Base-by-base conservation (phyloP, 1,140 invertebrate species). In the Drosophila bifasciata region DNA sequence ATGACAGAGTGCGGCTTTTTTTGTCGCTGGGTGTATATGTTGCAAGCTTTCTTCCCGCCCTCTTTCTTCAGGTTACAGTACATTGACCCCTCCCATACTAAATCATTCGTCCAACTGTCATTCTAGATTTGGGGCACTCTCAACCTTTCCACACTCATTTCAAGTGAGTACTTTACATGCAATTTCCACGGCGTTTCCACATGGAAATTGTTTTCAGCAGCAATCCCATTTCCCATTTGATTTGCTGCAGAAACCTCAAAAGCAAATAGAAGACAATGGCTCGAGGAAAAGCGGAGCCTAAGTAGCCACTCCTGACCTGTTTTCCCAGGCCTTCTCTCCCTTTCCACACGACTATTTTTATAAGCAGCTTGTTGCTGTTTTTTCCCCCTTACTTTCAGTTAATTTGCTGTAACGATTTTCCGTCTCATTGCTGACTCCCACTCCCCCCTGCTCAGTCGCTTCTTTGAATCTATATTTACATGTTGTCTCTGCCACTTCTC, bases 381-480 rank as follows among this genome's bases (percentile, higher is more conserved):
- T 56, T 46, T 66, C 74, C 28, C 28, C 61, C 60, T 52, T 60
- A 63, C 84, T 85, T 80, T 74, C 76, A 74, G 73, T 74, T 77
- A 86, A 85, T 86, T 85, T 85, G 77, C 45, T 85, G 76, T 80
- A 85, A 86, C 81, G 81, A 85, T 85, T 85, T 85, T 85, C 81
- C 77, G 81, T 73, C 75, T 80, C 73, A 80, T 74, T 72, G 45
- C 57, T 41, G 52, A 45, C 66, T 66, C 52, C 53, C 63, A 70
- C 49, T 67, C 60, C 32, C 49, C 52, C 11, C 67, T 43, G n/a
- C 67, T 49, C 57, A 71, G 56, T 71, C 69, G 48, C 44, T 36
- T 36, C 50, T 32, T 16, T 11, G 49, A 39, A 55, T 62, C 69
- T 73, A 62, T 71, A 72, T 72, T 71, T 52, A 72, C 67, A 71